phyloP scores from a whole-genome alignment of 2,888 invertebrate species.

The Gibbula magus region DNA sequence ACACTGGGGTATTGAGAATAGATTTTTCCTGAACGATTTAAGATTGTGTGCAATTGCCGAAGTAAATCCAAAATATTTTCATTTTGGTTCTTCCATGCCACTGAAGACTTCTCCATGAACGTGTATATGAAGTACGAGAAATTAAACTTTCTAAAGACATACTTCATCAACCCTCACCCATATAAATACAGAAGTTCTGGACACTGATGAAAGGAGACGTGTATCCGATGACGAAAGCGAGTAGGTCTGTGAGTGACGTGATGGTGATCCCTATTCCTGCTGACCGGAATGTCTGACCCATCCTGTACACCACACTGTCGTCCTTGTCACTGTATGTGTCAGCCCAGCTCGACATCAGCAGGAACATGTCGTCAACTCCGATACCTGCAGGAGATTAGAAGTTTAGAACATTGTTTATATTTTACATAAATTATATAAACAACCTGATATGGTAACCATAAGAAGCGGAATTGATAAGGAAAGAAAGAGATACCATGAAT shows the following conservation, averaged over 20 bases:
- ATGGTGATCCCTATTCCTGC: conserved; percentile 63
- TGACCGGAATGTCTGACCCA: conserved; percentile 52
- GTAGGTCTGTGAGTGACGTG: conserved; percentile 56
- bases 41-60: too few relatives aligned
- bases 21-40: background rate
- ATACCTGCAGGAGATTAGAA: conserved; percentile 39
- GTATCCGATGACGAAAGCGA: background rate
- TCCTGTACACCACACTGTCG: conserved; percentile 36
- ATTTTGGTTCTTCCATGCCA: too few relatives aligned
- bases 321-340: conserved; percentile 31
- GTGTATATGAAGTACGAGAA: too few relatives aligned
- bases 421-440: too few relatives aligned
- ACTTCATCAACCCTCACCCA: conserved; percentile 44
- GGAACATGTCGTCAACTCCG: conserved; percentile 56
- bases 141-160: too few relatives aligned
- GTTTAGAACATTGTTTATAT: too few relatives aligned
- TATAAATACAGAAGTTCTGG: conserved; percentile 58
- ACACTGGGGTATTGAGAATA: too few relatives aligned
- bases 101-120: too few relatives aligned
- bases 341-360: conserved; percentile 50
- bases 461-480: too few relatives aligned
- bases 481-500: too few relatives aligned
- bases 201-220: conserved; percentile 53
- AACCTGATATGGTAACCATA: too few relatives aligned
- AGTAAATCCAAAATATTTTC: too few relatives aligned